Evolutionary conservation across 2,113 vertebrate species (phyloP).

Genomic region (Panurus biarmicus): DNA sequence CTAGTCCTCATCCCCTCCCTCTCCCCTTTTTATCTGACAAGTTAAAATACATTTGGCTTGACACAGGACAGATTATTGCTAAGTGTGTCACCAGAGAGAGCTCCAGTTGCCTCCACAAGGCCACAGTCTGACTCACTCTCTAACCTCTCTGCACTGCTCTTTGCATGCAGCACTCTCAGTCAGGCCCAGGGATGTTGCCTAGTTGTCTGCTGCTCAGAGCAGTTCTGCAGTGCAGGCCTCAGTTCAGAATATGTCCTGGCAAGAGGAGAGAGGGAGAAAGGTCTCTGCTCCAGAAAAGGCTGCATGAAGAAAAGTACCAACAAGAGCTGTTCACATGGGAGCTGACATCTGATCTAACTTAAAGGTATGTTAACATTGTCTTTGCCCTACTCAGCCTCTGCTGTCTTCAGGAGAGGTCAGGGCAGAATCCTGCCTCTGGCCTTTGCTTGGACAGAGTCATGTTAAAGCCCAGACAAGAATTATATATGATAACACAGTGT

Average conservation of each 20-base stretch:
- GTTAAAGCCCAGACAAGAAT: background rate
- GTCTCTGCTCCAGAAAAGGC: background rate
- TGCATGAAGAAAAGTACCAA: background rate
- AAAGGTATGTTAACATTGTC: background rate
- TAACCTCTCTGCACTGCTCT: background rate
- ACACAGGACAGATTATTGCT: background rate
- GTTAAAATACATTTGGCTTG: background rate
- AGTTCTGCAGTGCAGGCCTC: background rate
- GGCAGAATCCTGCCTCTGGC: background rate
- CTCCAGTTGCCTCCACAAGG: background rate
- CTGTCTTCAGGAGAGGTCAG: background rate
- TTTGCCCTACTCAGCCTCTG: background rate
- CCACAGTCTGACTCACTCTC: background rate
- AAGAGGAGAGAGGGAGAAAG: background rate
- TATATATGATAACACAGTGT: background rate
- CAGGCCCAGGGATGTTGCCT: background rate
- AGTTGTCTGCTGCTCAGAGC: background rate
- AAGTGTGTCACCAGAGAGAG: background rate
- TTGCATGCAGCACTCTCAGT: background rate
- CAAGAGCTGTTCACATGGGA: background rate
- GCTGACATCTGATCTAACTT: background rate
- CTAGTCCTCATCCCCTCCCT: background rate
- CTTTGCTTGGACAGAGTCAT: background rate
- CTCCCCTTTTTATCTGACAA: slow-evolving; percentile 3
- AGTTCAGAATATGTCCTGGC: background rate